These are phyloP conservation scores for Andrena bicolor DNA, from an alignment of 2,888 invertebrate genomes.

Conservation along the genomic window DNA sequence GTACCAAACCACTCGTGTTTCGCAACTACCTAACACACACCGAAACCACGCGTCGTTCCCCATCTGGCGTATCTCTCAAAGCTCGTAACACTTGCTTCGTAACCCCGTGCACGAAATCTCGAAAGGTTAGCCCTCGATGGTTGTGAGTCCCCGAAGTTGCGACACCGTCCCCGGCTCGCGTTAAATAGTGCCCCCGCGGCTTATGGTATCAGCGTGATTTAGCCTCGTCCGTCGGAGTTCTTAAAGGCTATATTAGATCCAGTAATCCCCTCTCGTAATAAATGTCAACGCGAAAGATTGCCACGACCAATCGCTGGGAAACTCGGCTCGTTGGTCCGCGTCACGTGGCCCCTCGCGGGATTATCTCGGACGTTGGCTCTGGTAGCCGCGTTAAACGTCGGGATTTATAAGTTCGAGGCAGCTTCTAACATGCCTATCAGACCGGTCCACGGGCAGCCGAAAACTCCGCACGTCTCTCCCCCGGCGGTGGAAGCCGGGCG, in stretches of 20 bases:
- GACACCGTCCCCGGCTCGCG: not conserved
- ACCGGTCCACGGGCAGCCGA: constrained; percentile 26
- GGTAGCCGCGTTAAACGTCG: constrained; percentile 57
- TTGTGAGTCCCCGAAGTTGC: not conserved
- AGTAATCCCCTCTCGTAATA: constrained; percentile 61
- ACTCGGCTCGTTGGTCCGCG: constrained; percentile 19
- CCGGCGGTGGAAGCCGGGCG: constrained; percentile 47
- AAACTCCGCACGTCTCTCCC: not conserved
- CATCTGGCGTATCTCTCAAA: too few species aligned
- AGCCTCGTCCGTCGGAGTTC: constrained; percentile 44
- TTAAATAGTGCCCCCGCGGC: constrained; percentile 32
- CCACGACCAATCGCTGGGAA: constrained; percentile 46
- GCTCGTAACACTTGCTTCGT: too few species aligned
- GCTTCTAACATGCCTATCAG: constrained; percentile 13
- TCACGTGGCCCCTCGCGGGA: constrained; percentile 49
- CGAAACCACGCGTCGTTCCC: too few species aligned
- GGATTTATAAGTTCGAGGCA: constrained; percentile 60
- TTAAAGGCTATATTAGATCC: constrained; percentile 64
- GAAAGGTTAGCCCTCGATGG: constrained; percentile 11
- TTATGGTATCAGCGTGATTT: constrained; percentile 47
- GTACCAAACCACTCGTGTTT: not conserved
- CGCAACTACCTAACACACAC: not conserved
- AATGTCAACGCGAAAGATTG: constrained; percentile 66
- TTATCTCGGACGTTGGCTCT: constrained; percentile 55
- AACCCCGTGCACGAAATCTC: not conserved